Conservation (phyloP, 2,113 vertebrate species). For the Cyphomyrus discorhynchus region DNA sequence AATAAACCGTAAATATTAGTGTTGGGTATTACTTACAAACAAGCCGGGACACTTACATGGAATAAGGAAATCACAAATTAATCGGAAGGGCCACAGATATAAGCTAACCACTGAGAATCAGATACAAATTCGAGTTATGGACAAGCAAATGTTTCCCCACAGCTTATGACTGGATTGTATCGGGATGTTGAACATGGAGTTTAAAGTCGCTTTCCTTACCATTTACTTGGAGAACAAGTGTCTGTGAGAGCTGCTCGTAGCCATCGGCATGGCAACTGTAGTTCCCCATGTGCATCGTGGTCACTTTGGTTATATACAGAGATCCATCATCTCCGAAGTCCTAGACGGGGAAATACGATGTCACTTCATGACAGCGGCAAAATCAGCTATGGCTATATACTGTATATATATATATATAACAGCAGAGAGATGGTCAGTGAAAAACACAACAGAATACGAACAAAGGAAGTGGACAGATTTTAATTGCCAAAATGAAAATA, state of each 20-base stretch:
- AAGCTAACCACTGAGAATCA: neutral
- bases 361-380: neutral
- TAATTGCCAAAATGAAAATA: neutral
- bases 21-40: neutral
- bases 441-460: neutral
- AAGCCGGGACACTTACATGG: neutral
- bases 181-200: neutral
- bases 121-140: neutral
- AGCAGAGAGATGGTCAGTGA: neutral
- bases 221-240: conserved; percentile 85
- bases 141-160: neutral
- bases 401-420: neutral
- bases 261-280: conserved; percentile 89
- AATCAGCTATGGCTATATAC: neutral
- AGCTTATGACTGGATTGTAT: neutral
- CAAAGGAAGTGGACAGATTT: neutral
- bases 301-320: conserved; percentile 92
- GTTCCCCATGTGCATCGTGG: conserved; percentile 91
- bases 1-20: neutral
- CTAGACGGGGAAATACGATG: conserved; percentile 49
- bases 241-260: conserved; percentile 81
- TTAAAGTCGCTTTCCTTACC: conserved; percentile 61
- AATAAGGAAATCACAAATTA: neutral
- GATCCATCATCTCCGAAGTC: conserved; percentile 97
- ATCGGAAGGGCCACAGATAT: neutral